These are phyloP conservation scores for Todus mexicanus DNA, from an alignment of 2,797 vertebrate genomes.

Conservation along the genomic window DNA sequence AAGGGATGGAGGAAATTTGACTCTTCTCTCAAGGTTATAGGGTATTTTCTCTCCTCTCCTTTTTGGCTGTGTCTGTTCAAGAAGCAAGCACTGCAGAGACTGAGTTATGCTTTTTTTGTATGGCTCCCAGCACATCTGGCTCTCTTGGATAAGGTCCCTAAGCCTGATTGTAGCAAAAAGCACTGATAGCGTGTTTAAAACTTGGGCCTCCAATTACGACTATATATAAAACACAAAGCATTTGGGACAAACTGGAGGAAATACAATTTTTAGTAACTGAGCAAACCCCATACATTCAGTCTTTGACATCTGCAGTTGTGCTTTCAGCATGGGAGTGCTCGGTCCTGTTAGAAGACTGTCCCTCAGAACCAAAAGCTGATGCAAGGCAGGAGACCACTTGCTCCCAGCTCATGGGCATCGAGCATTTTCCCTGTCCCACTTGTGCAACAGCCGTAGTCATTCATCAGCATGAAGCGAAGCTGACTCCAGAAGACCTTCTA, in stretches of 20 bases:
- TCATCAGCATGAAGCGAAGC: background rate
- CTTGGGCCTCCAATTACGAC: background rate
- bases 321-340: background rate
- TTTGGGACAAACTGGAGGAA: background rate
- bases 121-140: conserved; percentile 23
- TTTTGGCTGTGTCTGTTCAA: background rate
- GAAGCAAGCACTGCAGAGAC: background rate
- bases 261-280: background rate
- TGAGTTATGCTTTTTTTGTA: conserved; percentile 26
- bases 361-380: background rate
- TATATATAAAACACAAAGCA: conserved; percentile 6
- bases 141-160: background rate
- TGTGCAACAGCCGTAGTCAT: background rate
- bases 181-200: background rate
- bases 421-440: background rate
- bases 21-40: background rate
- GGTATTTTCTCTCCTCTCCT: background rate
- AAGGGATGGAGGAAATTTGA: background rate
- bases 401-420: background rate
- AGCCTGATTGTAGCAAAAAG: background rate
- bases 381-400: fast-evolving
- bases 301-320: background rate
- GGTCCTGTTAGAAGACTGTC: fast-evolving
- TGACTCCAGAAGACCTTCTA: background rate
- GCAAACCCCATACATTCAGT: background rate